Percentiles rank a stretch among this genome's conserved stretches.
Evolutionary conservation across 64 coral and sea anemone species (phyloP).

Genomic region (Platygyra sinensis): DNA sequence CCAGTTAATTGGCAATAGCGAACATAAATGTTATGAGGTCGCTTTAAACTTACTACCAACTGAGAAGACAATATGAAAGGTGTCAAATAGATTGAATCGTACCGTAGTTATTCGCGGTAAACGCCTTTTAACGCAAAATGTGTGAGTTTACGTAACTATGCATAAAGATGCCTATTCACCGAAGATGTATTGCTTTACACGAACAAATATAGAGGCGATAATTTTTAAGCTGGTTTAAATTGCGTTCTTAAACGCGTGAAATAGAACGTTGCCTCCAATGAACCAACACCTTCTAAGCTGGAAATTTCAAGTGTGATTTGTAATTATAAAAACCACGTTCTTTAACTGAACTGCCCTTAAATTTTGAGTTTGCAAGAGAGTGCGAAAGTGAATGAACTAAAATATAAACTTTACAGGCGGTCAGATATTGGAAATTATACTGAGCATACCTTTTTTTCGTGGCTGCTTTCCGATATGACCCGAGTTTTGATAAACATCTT

Average conservation of each 20-base stretch:
- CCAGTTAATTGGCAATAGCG: too few species aligned
- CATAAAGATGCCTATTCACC: background rate
- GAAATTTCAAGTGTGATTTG: constrained; percentile 1
- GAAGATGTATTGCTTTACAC: background rate
- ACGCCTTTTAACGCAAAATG: background rate
- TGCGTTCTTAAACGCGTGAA: background rate
- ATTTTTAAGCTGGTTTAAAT: background rate
- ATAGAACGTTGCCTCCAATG: background rate
- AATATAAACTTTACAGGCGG: background rate
- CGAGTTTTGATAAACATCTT: background rate
- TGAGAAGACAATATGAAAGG: too few species aligned
- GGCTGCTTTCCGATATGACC: background rate
- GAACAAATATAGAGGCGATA: background rate
- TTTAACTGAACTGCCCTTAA: constrained; percentile 18
- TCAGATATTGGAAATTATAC: background rate
- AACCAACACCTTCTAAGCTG: background rate
- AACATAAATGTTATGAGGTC: too few species aligned
- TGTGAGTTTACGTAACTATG: background rate
- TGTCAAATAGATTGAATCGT: too few species aligned
- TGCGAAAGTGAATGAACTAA: background rate
- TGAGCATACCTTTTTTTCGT: background rate
- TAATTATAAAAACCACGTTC: background rate
- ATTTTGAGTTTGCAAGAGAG: background rate
- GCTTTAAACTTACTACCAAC: too few species aligned
- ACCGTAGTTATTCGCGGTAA: too few species aligned